Evolutionary conservation across 2,888 invertebrate species (phyloP), one percentile per base, ranked within the genome.

Genomic region (Xylophagus ater): DNA sequence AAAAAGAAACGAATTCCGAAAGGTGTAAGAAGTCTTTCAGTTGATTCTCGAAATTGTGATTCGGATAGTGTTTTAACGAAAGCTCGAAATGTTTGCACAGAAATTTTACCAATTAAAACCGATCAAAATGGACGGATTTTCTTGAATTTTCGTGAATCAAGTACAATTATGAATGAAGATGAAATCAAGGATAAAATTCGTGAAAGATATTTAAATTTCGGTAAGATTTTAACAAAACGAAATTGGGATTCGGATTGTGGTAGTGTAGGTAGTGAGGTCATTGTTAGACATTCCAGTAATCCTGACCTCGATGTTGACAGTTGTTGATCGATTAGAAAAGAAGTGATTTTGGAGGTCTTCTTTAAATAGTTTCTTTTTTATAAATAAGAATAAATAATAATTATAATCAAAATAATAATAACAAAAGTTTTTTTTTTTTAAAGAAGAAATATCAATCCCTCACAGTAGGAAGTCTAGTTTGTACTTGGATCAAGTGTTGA

Each of bases 1-100:
- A 78, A 78, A 58, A 73, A 78, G 55, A 67, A 77, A 45, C 80
- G 82, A 60, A 63, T 78, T 38, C 67, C 56, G 3, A 44, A 78
- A 13, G 73, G 76, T 53, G 75, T 77, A 57, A 70, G 75, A 47
- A 71, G 79, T 2, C 56, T 52, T 5, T 63, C 62, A 2, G 57
- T 62, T 31, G 63, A 64, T 42, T 59, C 63, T 0, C 51, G 60
- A 0, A 37, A 29, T 2, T 30, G 14, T 2, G 37, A 28, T 2
- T 20, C 35, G 14, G 19, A 8, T 1, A 33, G 34, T 5, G 19
- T 21, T 12, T 48, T 60, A 2, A 59, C 60, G 37, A 41, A 42
- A 12, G 59, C 62, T 0, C 58, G 63, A 5, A 65, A 62, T 48
- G 60, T 65, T 3, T 64, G 65, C 50, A 64, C 65, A 1, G 65